Percentiles rank a stretch among this genome's conserved stretches.
These are phyloP conservation scores for Nycticebus coucang DNA, from an alignment of 2,113 vertebrate species.

Conservation along the genomic window DNA sequence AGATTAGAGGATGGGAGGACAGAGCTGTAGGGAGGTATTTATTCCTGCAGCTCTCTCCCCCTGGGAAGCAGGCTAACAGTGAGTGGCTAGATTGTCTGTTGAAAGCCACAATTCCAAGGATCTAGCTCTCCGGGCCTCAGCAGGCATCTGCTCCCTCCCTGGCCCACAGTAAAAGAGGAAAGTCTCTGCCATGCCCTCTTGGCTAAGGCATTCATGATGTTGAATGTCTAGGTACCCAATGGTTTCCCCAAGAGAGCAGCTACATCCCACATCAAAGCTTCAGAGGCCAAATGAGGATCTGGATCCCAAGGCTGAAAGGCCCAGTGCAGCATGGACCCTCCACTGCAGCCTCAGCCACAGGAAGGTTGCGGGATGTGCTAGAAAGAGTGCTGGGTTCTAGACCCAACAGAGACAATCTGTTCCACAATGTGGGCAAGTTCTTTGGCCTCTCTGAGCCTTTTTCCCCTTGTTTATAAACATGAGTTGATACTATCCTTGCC, in stretches of 20 bases:
- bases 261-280: not conserved
- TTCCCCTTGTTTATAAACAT: not conserved
- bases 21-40: not conserved
- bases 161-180: accelerated
- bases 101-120: not conserved
- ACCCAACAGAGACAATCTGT: not conserved
- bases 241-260: not conserved
- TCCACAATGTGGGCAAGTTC: not conserved
- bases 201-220: not conserved
- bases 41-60: not conserved
- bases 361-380: not conserved
- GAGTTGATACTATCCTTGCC: not conserved
- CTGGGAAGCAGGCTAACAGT: not conserved
- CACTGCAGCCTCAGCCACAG: not conserved
- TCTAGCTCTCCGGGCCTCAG: not conserved
- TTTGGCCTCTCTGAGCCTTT: not conserved
- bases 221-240: accelerated
- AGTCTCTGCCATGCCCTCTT: not conserved
- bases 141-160: not conserved
- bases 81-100: not conserved
- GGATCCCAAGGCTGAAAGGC: not conserved
- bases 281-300: not conserved
- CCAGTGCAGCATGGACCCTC: not conserved
- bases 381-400: not conserved
- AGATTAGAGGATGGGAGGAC: not conserved